Conservation (phyloP, 2,113 vertebrate species). For the Saguinus imperator region DNA sequence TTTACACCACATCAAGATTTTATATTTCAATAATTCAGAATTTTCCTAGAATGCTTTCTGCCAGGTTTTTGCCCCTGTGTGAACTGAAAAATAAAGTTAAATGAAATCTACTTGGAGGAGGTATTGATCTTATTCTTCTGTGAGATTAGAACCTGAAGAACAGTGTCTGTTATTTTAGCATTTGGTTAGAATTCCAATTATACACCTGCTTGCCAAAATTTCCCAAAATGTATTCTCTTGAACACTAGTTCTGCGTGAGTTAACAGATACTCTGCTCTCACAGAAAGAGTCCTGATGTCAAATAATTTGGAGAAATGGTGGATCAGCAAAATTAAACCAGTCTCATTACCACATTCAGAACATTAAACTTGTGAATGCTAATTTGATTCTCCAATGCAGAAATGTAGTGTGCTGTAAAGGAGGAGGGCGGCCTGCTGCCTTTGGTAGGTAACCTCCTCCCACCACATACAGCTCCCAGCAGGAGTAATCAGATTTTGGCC, state of each 20-base stretch:
- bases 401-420: neutral
- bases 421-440: neutral
- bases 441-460: no score
- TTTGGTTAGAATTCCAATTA: neutral
- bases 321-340: neutral
- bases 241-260: neutral
- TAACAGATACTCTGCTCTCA: neutral
- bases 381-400: neutral
- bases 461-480: neutral
- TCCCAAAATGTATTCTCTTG: neutral
- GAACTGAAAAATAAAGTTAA: neutral
- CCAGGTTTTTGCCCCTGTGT: neutral
- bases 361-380: neutral
- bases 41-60: neutral
- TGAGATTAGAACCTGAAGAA: neutral
- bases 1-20: neutral
- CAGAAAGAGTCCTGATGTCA: neutral
- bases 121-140: neutral
- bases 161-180: neutral
- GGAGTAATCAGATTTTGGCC: neutral
- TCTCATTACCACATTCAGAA: neutral
- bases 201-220: neutral
- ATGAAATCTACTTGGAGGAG: neutral
- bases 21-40: conserved; percentile 16
- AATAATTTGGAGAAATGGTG: neutral